Base-by-base conservation (phyloP, 1,140 invertebrate species). In the Macrostomum lignano region DNA sequence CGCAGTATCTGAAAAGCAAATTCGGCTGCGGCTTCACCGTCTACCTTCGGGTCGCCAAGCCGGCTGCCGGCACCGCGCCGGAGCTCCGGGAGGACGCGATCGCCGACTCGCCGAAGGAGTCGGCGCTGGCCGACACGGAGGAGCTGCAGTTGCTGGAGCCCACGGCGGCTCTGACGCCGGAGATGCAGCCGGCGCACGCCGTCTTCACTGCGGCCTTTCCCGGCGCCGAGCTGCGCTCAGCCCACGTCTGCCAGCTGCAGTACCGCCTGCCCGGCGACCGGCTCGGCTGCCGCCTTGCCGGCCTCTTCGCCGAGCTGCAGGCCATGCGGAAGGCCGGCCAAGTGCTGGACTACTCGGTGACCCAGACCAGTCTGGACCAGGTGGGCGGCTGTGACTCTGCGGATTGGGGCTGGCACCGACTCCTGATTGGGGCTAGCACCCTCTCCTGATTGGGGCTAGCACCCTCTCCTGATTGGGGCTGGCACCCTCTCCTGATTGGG, bases 291-390 rank as follows among this genome's bases (percentile, higher is more conserved):
- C 36, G 11, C 25, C 32, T n/a, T 10, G n/a, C n/a, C n/a, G n/a
- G n/a, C n/a, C n/a, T n/a, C n/a, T n/a, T n/a, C n/a, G n/a, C n/a
- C n/a, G n/a, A 35, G 7, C 34, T 38, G 24, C 32, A 38, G 73
- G 71, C 69, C 15, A 74, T 74, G 55, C 50, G 63, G 29, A 66
- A 67, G 41, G 51, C 72, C 36, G 66, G 70, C 39, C 69, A 13
- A 11, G 21, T 75, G 36, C 67, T 72, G 44, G 73, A 75, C 45
- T 75, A 75, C 56, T 72, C 70, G 40, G 73, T 76, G 48, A 74
- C 72, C 46, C 73, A 76, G 51, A 76, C 73, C 3, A 75, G 72
- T 0, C 46, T 76, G 42, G 73, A 77, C 47, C 73, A 77, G 51
- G 72, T 42, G n/a, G n/a, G n/a, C n/a, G n/a, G 6, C 31, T 33